Evolutionary conservation across 2,797 vertebrate species (phyloP).

Genomic region (Gymnocypris eckloni): DNA sequence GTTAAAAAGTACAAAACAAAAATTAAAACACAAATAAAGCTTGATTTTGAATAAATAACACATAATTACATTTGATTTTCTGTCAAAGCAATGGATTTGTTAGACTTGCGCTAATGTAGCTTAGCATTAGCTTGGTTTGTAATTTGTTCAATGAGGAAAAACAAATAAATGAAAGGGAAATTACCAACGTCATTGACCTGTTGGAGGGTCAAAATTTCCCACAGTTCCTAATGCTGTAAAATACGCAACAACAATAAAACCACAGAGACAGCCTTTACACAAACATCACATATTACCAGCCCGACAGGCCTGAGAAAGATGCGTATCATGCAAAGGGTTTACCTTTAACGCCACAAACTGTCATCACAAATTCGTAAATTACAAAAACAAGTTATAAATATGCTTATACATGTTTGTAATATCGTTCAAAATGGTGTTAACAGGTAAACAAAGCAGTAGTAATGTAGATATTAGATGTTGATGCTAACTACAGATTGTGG

Average conservation of each 20-base stretch:
- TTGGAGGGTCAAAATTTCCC: constrained; percentile 98
- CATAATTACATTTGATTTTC: constrained; percentile 17
- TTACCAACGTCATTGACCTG: constrained; percentile 98
- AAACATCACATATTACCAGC: constrained; percentile 80
- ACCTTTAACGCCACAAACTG: neutral
- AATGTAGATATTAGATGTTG: neutral
- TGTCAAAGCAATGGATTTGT: constrained; percentile 18
- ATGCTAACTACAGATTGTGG: neutral
- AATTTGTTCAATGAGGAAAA: constrained; percentile 86
- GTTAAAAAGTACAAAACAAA: neutral
- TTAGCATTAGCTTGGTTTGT: constrained; percentile 71
- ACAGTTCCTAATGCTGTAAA: constrained; percentile 99
- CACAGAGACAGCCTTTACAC: constrained; percentile 86
- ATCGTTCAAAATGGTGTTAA: neutral
- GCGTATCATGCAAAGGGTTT: constrained; percentile 64
- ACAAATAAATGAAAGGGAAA: constrained; percentile 93
- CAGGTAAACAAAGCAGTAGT: neutral
- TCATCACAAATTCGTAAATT: neutral
- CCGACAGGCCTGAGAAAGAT: constrained; percentile 58
- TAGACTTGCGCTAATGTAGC: constrained; percentile 66
- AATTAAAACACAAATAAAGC: neutral
- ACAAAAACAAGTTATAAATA: neutral
- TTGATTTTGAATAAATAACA: constrained; percentile 16
- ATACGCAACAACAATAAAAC: constrained; percentile 97
- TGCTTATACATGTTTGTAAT: neutral